Base-by-base conservation (phyloP, 2,797 vertebrate genomes). In the Enteromius anoplus region DNA sequence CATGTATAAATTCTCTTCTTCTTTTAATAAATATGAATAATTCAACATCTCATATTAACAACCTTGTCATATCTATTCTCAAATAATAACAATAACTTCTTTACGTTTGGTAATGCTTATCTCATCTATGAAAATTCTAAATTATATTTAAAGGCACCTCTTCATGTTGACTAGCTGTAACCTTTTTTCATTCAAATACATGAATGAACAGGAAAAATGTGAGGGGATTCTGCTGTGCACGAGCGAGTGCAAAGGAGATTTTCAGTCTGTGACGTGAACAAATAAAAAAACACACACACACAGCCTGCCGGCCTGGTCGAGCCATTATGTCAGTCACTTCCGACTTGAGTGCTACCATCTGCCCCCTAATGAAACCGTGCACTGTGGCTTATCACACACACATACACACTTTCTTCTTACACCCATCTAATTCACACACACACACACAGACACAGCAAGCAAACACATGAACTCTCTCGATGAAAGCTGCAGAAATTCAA, bases 321-420 rank as follows among this genome's bases (percentile, higher is more conserved):
- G 92, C 94, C 94, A 95, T 93, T 94, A 92, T 96, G 94, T 95
- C 95, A 90, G 90, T 84, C 94, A 95, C 93, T 94, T 94, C 91
- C 93, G 93, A 95, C 93, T 93, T 89, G 87, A 95, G 92, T 92
- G 89, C 83, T 90, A 94, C 94, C 94, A 96, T 94, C 94, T 96
- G 95, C 95, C 94, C 83, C 93, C 93, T 94, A 91, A 93, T 93
- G 92, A 94, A 94, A 93, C 92, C 91, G 92, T 86, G 78, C 90
- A 85, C 80, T 88, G 89, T 87, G 88, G 89, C 51, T 60, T 21
- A 40, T 51, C 51, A 78, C 62, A 49, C 64, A 55, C 77, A 68
- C 42, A 79, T 42, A 26, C 47, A 69, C 80, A 81, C 53, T 55
- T 49, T 72, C 58, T 75, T 60, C 62, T 32, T 69, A 69, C 21